Base-by-base conservation (phyloP, 1,140 invertebrate genomes). In the Cephus cinctus region DNA sequence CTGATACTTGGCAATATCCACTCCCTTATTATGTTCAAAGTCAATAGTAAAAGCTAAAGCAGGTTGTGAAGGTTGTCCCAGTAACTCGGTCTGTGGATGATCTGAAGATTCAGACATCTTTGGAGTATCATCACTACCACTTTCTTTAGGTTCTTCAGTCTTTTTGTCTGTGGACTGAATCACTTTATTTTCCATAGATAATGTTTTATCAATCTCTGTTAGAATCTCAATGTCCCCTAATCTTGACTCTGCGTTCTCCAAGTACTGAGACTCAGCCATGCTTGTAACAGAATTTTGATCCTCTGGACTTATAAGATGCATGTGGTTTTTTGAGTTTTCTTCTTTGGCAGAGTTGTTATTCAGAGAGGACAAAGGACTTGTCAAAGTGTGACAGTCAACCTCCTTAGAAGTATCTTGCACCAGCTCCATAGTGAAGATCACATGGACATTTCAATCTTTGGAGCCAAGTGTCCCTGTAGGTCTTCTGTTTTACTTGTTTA, bases 21-120 rank as follows among this genome's bases (percentile, higher is more conserved):
- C 63, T 42, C 64, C 67, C 54, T 84, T 85, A n/a, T 80, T 73
- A 21, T 77, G 79, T 1, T 82, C 83, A 55, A 86, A 86, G 56
- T 87, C 84, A 44, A 88, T 83, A 23, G 85, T 86, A 59, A 87
- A 88, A 12, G 85, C 83, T 31, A 69, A 35, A 5, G 65, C 54
- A 16, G 51, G 32, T 31, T 52, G 67, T 20, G 55, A 35, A 4
- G 12, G 41, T 15, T 51, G 47, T 9, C n/a, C 39, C 19, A 5
- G 31, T 39, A 2, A 21, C 31, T 30, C 43, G 46, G 12, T 47
- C 43, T 18, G 41, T n/a, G 27, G 38, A 15, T 18, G 38, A n/a
- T 53, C 48, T 8, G 31, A 35, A 25, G 21, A 36, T 20, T 59
- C 56, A 32, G n/a, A n/a, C n/a, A n/a, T n/a, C n/a, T 21, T 32